Evolutionary conservation across 2,113 vertebrate genomes (phyloP).

Genomic region (Boleophthalmus pectinirostris): DNA sequence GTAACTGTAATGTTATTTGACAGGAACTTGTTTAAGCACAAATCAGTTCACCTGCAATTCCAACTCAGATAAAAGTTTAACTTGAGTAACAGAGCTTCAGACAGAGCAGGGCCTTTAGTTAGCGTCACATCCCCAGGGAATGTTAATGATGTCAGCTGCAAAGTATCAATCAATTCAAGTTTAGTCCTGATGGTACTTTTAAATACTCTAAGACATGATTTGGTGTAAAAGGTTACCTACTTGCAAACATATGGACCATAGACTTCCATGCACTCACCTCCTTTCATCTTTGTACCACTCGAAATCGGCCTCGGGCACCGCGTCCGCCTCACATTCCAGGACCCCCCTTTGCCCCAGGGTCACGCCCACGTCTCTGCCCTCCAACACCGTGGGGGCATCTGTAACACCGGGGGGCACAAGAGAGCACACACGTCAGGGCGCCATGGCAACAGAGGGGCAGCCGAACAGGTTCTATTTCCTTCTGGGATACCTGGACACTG

Average conservation of each 20-base stretch:
- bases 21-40: too few species aligned
- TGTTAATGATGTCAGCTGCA: too few species aligned
- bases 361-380: constrained; percentile 88
- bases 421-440: constrained; percentile 14
- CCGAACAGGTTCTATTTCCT: background rate
- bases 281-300: constrained; percentile 97
- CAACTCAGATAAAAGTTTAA: too few species aligned
- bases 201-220: background rate
- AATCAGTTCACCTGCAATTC: too few species aligned
- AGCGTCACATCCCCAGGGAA: too few species aligned
- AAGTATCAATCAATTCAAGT: background rate
- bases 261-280: constrained; percentile 73
- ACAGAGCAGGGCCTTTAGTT: too few species aligned
- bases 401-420: constrained; percentile 25
- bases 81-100: too few species aligned
- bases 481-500: background rate
- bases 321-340: constrained; percentile 90
- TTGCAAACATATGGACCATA: background rate
- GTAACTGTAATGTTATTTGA: too few species aligned
- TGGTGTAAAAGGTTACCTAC: background rate
- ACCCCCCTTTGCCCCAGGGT: constrained; percentile 88
- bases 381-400: constrained; percentile 91
- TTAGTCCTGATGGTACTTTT: background rate
- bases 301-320: constrained; percentile 89
- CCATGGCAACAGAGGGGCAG: constrained; percentile 11